phyloP scores from a whole-genome alignment of 2,797 vertebrate genomes.

The Pipistrellus pipistrellus region DNA sequence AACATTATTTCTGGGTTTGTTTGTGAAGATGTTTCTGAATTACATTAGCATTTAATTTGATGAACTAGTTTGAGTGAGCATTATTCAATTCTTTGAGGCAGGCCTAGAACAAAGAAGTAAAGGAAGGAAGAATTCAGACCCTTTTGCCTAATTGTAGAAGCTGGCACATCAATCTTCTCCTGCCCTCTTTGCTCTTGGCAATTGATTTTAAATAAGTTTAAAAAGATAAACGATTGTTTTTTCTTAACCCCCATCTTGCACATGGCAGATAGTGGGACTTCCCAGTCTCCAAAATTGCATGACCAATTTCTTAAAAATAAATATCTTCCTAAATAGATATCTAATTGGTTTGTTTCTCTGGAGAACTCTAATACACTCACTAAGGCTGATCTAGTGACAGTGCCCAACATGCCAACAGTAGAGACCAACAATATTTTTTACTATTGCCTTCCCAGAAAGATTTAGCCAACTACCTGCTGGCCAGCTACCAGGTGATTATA shows the following conservation, averaged over 20 bases:
- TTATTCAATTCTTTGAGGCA: background rate
- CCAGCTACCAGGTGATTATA: slow-evolving; percentile 17
- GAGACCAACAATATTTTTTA: background rate
- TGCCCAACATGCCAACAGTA: background rate
- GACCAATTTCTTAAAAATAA: background rate
- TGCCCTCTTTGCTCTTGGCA: background rate
- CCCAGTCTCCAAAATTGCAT: background rate
- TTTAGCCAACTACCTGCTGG: background rate
- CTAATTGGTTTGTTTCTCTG: background rate
- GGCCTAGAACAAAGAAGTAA: background rate
- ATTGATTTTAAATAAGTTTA: background rate
- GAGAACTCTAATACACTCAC: background rate
- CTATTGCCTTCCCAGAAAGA: background rate
- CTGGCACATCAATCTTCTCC: background rate
- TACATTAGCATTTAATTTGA: background rate
- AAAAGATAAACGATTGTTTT: background rate
- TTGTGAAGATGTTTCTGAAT: background rate
- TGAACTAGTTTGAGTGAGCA: background rate
- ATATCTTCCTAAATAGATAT: background rate
- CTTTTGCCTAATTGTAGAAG: background rate
- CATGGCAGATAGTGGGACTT: background rate
- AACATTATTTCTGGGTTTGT: slow-evolving; percentile 4
- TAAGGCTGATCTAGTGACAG: background rate
- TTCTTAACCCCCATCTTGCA: background rate
- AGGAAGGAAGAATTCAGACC: background rate